Conservation (phyloP, 2,888 invertebrate species). For the Eristalis intricaria region DNA sequence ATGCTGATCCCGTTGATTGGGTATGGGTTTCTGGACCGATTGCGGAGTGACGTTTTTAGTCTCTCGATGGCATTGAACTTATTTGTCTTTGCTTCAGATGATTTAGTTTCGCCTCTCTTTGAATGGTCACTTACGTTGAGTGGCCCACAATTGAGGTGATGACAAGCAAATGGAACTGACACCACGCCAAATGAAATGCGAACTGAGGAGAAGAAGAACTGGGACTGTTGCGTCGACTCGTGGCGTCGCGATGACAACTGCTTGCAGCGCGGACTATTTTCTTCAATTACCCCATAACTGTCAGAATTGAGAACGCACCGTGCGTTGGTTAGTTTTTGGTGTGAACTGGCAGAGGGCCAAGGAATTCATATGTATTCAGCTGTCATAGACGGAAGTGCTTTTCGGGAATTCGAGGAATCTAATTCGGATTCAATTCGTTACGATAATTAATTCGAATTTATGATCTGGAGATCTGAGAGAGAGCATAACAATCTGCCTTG, state of each 20-base stretch:
- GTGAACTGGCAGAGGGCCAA: conserved; percentile 16
- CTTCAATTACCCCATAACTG: conserved; percentile 25
- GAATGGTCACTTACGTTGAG: conserved; percentile 8
- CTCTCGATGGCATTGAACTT: conserved; percentile 42
- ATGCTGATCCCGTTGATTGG: conserved; percentile 12
- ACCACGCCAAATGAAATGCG: neutral
- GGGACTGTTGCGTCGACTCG: neutral
- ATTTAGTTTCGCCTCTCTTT: neutral
- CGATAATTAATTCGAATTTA: neutral
- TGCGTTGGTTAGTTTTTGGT: neutral
- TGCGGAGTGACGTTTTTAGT: conserved; percentile 9
- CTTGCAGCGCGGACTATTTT: neutral
- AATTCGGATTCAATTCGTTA: neutral
- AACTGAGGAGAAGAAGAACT: neutral
- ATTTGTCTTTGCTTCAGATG: conserved; percentile 8
- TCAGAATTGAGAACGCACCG: neutral
- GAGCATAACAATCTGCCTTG: neutral
- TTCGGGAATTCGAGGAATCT: neutral
- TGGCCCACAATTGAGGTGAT: neutral
- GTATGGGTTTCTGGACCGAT: conserved; percentile 1
- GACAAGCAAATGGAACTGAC: neutral
- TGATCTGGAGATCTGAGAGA: neutral
- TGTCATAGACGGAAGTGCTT: neutral
- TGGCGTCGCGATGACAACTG: neutral
- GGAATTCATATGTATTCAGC: conserved; percentile 1